phyloP scores from a whole-genome alignment of 2,113 vertebrate species.

The Neogale vison region DNA sequence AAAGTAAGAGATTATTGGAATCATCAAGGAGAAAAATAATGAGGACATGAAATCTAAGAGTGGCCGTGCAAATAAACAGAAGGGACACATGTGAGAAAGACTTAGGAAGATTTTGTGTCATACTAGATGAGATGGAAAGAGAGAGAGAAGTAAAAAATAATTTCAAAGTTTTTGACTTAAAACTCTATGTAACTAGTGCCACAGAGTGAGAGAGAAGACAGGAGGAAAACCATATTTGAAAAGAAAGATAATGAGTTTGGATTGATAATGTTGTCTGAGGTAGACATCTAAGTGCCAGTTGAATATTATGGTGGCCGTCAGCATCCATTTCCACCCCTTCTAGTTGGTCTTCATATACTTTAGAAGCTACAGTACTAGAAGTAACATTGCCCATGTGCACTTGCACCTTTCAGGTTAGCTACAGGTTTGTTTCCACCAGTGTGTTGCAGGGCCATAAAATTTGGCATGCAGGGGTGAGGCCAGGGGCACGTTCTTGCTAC shows the following conservation, averaged over 20 bases:
- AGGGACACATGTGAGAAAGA: background rate
- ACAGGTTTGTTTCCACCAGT: background rate
- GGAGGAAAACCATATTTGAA: background rate
- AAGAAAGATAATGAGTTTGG: background rate
- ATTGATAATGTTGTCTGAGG: background rate
- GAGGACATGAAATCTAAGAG: background rate
- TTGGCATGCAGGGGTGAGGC: background rate
- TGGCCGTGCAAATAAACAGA: background rate
- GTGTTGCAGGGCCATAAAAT: background rate
- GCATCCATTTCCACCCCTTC: background rate
- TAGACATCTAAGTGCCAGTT: background rate
- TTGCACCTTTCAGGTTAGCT: background rate
- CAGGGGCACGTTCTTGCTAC: background rate
- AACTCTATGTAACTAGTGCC: background rate
- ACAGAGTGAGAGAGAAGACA: background rate
- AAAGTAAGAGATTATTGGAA: background rate
- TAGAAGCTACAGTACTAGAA: background rate
- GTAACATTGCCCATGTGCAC: background rate
- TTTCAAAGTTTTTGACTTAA: background rate
- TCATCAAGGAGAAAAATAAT: background rate
- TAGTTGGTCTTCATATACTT: background rate
- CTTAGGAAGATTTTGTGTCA: background rate
- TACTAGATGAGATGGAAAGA: background rate
- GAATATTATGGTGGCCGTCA: background rate
- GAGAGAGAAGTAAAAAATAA: background rate